Conservation (phyloP, 1,140 invertebrate species). For the Dinoponera quadriceps region DNA sequence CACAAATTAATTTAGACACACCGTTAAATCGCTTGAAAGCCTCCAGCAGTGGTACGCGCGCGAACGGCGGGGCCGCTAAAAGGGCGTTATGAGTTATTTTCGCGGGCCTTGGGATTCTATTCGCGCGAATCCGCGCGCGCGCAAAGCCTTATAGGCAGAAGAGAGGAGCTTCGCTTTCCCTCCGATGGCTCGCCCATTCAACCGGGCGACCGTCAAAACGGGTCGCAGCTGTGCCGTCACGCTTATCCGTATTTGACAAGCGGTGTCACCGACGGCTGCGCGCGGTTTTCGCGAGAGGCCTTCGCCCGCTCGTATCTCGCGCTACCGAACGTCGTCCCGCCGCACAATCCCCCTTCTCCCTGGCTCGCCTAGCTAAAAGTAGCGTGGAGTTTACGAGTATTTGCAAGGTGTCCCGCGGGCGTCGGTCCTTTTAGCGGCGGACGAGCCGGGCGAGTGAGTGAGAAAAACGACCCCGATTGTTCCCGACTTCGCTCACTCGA, state of each 20-base stretch:
- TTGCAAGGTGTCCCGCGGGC: not conserved
- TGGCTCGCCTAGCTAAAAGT: not conserved
- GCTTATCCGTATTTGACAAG: conserved; percentile 17
- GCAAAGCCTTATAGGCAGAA: too few relatives aligned
- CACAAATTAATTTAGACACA: conserved; percentile 50
- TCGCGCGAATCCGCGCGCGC: not conserved
- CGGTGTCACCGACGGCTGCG: not conserved
- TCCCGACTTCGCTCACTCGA: not conserved
- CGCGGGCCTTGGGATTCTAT: too few relatives aligned
- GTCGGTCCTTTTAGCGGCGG: not conserved
- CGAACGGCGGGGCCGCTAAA: not conserved
- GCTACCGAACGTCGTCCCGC: not conserved
- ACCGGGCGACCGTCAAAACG: not conserved
- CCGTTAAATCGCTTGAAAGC: conserved; percentile 23
- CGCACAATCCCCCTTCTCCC: not conserved
- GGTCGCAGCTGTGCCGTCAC: not conserved
- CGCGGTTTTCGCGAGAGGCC: not conserved
- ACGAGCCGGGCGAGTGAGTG: not conserved
- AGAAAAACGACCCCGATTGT: conserved; percentile 2
- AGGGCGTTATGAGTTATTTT: conserved; percentile 15
- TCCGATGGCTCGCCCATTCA: conserved; percentile 2
- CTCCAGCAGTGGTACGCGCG: not conserved
- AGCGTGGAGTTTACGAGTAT: not conserved
- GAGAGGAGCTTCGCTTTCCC: too few relatives aligned
- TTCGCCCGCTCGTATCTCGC: not conserved